Conservation (phyloP, 1,140 invertebrate species). For the Matsumurasca onukii region DNA sequence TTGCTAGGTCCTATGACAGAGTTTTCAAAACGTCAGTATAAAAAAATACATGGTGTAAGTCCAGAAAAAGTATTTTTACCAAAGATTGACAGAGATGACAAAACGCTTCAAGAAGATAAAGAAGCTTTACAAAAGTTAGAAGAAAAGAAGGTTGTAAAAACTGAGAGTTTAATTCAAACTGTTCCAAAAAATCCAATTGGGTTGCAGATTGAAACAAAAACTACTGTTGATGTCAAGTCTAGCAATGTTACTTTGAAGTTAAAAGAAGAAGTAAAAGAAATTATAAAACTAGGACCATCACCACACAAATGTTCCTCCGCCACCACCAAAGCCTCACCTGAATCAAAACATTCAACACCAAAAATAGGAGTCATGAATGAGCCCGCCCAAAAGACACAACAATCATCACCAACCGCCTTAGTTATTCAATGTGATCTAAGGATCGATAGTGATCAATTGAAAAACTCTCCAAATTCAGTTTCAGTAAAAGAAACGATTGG, state of each 20-base stretch:
- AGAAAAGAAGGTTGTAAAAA: too few species aligned
- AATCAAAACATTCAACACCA: neutral
- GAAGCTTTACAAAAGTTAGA: neutral
- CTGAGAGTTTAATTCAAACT: too few species aligned
- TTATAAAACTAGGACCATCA: neutral
- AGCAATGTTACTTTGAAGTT: neutral
- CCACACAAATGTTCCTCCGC: neutral
- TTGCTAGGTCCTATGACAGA: neutral
- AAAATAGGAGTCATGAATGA: neutral
- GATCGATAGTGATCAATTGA: neutral
- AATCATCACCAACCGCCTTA: neutral
- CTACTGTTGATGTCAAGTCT: neutral
- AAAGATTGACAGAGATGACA: neutral
- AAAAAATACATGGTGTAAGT: neutral
- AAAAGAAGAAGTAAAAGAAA: neutral
- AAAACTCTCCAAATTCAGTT: neutral
- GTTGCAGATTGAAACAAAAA: neutral
- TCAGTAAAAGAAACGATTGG: conserved; percentile 7
- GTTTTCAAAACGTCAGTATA: neutral
- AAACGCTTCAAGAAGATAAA: neutral
- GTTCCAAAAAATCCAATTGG: too few species aligned
- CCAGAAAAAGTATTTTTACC: neutral
- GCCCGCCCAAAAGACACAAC: neutral
- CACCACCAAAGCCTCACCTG: neutral
- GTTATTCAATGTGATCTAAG: conserved; percentile 3